A percentile compares a stretch with the other conserved stretches of the same genome.
Conservation (phyloP, 2,113 vertebrate species). For the Aldabrachelys gigantea region DNA sequence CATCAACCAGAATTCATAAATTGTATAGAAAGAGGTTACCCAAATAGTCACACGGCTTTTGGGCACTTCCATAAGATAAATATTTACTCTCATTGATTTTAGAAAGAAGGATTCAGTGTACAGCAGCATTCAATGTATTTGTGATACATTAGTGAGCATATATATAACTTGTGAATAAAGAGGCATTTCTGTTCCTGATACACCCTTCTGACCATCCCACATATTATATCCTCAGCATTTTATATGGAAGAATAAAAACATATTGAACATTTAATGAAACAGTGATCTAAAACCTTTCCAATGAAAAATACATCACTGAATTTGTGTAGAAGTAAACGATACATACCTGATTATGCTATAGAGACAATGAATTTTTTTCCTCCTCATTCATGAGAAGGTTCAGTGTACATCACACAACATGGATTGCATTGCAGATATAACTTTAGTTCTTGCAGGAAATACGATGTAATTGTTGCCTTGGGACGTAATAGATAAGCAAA, state of each 20-base stretch:
- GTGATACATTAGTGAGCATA: no score
- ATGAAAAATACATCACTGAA: neutral
- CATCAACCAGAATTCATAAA: no score
- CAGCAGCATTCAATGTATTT: neutral
- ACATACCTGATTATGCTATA: neutral
- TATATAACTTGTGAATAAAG: neutral
- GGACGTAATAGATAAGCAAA: no score
- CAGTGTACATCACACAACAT: neutral
- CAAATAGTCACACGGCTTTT: no score
- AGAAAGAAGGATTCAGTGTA: neutral
- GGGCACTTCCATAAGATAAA: no score
- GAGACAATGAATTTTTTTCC: neutral
- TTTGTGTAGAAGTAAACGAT: neutral
- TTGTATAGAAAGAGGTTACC: no score
- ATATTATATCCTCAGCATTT: no score
- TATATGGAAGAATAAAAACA: no score
- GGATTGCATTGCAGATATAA: fast-evolving
- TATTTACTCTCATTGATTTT: neutral
- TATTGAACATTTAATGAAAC: no score
- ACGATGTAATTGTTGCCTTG: neutral
- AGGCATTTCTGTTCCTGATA: no score
- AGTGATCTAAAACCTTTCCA: no score
- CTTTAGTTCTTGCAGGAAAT: neutral
- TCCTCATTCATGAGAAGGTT: neutral
- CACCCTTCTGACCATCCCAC: no score